These are phyloP conservation scores for Acropternis orthonyx DNA, from an alignment of 2,797 vertebrate species.

Conservation along the genomic window DNA sequence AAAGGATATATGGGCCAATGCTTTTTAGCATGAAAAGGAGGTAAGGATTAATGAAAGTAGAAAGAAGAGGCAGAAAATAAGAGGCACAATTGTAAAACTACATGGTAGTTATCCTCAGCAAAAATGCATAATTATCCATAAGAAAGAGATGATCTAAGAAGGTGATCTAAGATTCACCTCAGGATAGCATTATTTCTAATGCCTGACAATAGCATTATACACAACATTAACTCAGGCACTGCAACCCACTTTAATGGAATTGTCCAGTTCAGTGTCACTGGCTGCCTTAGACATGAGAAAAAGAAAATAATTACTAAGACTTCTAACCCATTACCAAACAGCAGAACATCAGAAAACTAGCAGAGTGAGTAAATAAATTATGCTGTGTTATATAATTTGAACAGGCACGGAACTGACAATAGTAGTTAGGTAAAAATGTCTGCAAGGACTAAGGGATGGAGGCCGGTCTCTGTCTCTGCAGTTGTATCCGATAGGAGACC, in stretches of 20 bases:
- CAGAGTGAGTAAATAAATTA: neutral
- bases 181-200: neutral
- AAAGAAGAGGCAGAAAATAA: neutral
- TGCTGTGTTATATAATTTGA: neutral
- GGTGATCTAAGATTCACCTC: neutral
- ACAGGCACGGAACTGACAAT: neutral
- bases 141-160: neutral
- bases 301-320: neutral
- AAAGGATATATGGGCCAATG: neutral
- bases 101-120: neutral
- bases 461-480: neutral
- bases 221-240: neutral
- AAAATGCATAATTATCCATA: neutral
- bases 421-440: neutral
- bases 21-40: neutral
- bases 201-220: neutral
- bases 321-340: neutral
- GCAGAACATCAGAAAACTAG: neutral
- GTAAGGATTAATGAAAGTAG: neutral
- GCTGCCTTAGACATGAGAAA: neutral
- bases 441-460: neutral
- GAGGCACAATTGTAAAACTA: neutral
- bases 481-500: neutral
- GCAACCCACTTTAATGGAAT: neutral
- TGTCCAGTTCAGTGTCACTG: neutral